Evolutionary conservation across 2,888 invertebrate species (phyloP), one percentile per base, ranked within the genome.

Genomic region (Andricus quercusramuli): DNA sequence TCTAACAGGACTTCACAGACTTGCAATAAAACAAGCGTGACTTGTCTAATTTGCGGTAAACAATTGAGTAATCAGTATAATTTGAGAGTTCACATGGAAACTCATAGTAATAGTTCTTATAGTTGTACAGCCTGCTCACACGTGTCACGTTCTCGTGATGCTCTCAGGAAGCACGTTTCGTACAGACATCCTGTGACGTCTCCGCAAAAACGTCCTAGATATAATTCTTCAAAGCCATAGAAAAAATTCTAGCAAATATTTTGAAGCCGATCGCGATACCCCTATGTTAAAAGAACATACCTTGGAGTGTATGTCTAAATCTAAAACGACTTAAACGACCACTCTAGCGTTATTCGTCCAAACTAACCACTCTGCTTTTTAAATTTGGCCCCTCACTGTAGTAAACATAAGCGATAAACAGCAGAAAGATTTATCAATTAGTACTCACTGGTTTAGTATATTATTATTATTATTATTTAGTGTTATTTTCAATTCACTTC

Each of bases 61-160:
- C 97, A 97, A 80, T 94, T 98, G 76, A 97, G 97, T 92, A 98
- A 98, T 93, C 97, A 97, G 92, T 98, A 98, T 94, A 98, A 98
- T 92, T 93, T 98, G 87, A 94, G 97, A 82, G 97, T 98, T 82
- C 98, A 98, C 90, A 96, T 98, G 95, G 98, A 98, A 90, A 97
- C 97, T 29, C 98, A 98, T 92, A 96, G 97, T 89, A 97, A 97
- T 85, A 96, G 97, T 76, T 95, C 97, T 47, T 97, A 98, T 92
- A 97, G 97, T 51, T 98, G 98, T 90, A 95, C 96, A 83, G 96
- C 97, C 0, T 98, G 98, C 93, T 95, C 96, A 0, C 98, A 98
- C 92, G 97, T 98, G 62, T 97, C 97, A 64, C 94, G 97, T 83
- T 97, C 97, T 78, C 94, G 97, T 82, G 98, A 98, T 92, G 98